Evolutionary conservation across 2,888 invertebrate species (phyloP).

Genomic region (Panopea generosa): DNA sequence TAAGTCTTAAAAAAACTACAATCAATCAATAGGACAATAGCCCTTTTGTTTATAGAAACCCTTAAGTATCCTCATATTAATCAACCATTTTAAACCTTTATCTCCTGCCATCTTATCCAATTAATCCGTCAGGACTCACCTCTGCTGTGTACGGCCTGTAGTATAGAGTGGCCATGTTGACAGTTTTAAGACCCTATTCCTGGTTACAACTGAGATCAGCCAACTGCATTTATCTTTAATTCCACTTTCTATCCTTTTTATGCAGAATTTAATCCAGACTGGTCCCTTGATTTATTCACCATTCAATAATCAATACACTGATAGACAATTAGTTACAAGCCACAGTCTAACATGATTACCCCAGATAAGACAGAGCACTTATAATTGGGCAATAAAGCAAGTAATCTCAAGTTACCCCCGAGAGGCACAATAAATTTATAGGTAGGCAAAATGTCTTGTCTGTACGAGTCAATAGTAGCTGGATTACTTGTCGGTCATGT

Average conservation of each 20-base stretch:
- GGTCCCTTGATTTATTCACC: no score
- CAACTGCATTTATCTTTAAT: conserved; percentile 21
- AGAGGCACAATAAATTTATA: conserved; percentile 19
- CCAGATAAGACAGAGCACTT: conserved; percentile 32
- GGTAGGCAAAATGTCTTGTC: not conserved
- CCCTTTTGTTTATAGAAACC: no score
- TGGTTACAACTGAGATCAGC: conserved; percentile 26
- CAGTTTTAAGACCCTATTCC: conserved; percentile 27
- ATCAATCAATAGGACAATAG: no score
- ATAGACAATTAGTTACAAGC: no score
- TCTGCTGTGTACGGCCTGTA: conserved; percentile 82
- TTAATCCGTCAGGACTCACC: conserved; percentile 66
- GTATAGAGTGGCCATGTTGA: conserved; percentile 83
- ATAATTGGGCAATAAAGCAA: conserved; percentile 33
- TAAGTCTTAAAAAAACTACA: no score
- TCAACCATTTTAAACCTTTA: no score
- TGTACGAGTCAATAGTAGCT: not conserved
- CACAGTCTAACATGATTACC: conserved; percentile 28
- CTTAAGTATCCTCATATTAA: no score
- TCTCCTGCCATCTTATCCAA: no score
- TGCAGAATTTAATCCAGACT: conserved; percentile 19
- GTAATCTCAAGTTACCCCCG: conserved; percentile 17
- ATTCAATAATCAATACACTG: no score
- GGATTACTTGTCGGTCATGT: no score
- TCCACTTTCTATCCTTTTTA: conserved; percentile 21